Percentiles rank a stretch among this genome's conserved stretches.
phyloP scores from a whole-genome alignment of 92 coral and sea anemone species.

The Hydrozoanthus gracilis region DNA sequence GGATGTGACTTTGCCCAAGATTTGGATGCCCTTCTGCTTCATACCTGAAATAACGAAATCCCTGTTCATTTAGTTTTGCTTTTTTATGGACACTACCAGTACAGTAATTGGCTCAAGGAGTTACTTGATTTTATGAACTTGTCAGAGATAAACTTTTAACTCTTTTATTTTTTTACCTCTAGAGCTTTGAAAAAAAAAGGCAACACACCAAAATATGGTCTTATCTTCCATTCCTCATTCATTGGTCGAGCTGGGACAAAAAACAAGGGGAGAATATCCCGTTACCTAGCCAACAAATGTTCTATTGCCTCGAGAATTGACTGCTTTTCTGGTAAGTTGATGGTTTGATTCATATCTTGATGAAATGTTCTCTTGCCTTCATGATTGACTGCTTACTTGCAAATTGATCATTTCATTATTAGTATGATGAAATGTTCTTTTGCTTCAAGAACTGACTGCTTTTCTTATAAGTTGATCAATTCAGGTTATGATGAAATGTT shows the following conservation, averaged over 20 bases:
- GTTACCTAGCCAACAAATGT: constrained; percentile 97
- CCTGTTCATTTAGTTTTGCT: no score
- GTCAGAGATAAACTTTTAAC: background rate
- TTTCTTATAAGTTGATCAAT: no score
- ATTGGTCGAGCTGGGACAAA: constrained; percentile 95
- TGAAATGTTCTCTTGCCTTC: no score
- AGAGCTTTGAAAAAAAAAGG: constrained; percentile 99
- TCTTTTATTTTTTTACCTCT: constrained; percentile 1
- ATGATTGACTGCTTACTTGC: background rate
- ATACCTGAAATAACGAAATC: no score
- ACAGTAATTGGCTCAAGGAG: background rate
- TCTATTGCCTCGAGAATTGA: constrained; percentile 98
- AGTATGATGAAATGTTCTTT: background rate
- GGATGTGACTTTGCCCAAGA: no score
- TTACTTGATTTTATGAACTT: background rate
- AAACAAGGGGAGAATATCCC: constrained; percentile 97
- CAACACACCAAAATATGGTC: constrained; percentile 98
- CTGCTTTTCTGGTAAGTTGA: constrained; percentile 88
- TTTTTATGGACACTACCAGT: no score
- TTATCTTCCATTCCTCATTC: constrained; percentile 96
- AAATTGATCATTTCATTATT: background rate
- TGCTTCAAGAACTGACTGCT: background rate
- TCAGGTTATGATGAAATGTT: background rate
- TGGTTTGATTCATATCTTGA: no score
- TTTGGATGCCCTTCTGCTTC: no score